Base-by-base conservation (phyloP, 2,888 invertebrate species). In the Cerceris ruficornis region DNA sequence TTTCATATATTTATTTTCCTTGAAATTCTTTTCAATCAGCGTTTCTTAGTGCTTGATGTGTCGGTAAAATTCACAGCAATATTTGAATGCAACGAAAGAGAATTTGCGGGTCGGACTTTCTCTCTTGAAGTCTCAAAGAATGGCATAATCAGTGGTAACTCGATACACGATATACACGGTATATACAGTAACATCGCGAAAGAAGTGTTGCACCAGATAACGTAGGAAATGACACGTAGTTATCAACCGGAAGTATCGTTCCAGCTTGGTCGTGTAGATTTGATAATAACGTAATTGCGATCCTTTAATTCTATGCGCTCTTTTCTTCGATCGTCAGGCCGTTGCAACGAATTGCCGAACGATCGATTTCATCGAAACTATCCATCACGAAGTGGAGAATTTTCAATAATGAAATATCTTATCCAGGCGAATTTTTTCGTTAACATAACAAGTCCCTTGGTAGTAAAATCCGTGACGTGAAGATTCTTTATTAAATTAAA, bases 161-260 rank as follows among this genome's bases (percentile, higher is more conserved):
- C 17, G 59, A 62, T 28, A 15, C 66, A 15, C 52, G 72, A 54
- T 54, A 58, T 46, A 43, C 57, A 15, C 66, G 17, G 46, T 69
- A 54, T 54, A 58, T 46, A 43, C 57, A 54, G 14, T 59, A 7
- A 17, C 7, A 55, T 43, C 58, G 62, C 68, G 50, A 67, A 71
- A 78, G 69, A 73, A 60, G 42, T 70, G 69, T 61, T 67, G 61
- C 58, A 15, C 70, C 17, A 69, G 76, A 82, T 82, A 84, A 70
- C 66, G 9, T 77, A 76, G 77, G 84, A 84, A 84, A 52, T 55
- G 80, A 68, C 75, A 60, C 14, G 59, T 41, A 67, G 64, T 80
- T 80, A 78, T 84, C 84, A 72, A 39, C 80, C 80, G 82, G 84
- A 84, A 80, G 61, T 80, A 84, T 84, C 77, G 58, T 69, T 57